Evolutionary conservation across 2,797 vertebrate genomes (phyloP).

Genomic region (Notoglanidium macrostoma): DNA sequence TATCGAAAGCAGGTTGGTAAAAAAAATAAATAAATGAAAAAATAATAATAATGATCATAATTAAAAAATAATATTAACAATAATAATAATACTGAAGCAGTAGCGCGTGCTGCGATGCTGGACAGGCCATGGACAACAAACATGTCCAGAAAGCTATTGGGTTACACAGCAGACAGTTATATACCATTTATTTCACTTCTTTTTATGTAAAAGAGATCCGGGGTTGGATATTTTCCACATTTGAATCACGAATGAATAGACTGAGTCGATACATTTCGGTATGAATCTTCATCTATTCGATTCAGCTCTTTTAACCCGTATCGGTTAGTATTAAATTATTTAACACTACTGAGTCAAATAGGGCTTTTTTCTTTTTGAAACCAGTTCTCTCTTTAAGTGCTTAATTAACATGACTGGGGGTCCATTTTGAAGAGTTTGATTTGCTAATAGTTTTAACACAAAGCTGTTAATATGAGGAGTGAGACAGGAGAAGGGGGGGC

Average conservation of each 20-base stretch:
- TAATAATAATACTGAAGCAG: conserved; percentile 6
- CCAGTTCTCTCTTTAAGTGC: neutral
- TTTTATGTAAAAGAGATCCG: neutral
- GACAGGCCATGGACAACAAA: neutral
- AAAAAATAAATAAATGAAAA: neutral
- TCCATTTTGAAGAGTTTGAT: conserved; percentile 6
- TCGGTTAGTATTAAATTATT: neutral
- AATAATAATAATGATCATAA: neutral
- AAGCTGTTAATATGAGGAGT: conserved; percentile 24
- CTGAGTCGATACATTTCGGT: neutral
- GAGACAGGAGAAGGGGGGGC: neutral
- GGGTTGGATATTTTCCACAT: neutral
- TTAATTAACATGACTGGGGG: neutral
- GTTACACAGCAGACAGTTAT: neutral
- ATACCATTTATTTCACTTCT: neutral
- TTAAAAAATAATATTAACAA: neutral
- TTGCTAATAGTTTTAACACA: conserved; percentile 6
- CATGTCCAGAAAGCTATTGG: neutral
- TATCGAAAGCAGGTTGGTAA: conserved; percentile 90
- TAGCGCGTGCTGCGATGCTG: conserved; percentile 9
- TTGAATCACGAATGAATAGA: neutral
- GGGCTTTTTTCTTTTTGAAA: too few relatives aligned
- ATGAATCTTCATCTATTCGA: conserved; percentile 10
- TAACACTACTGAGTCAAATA: neutral
- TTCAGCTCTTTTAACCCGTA: neutral